phyloP scores from a whole-genome alignment of 1,140 invertebrate species.

The Drosophila fuyamai region DNA sequence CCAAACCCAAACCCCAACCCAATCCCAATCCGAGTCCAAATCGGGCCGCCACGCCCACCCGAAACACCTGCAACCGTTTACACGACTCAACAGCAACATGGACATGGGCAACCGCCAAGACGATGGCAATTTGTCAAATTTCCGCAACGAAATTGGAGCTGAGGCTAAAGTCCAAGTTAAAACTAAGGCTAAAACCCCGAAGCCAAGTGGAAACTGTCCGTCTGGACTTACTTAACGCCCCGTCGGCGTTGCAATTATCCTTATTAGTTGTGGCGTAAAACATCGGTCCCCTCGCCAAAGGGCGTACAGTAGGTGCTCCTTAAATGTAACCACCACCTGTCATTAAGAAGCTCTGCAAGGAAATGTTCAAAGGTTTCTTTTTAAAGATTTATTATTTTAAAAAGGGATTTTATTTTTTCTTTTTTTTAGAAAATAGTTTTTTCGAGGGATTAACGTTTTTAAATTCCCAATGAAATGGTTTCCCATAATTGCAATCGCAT shows the following conservation, averaged over 20 bases:
- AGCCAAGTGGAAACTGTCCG: slow-evolving; percentile 8
- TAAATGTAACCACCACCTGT: background rate
- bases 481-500: too few relatives aligned
- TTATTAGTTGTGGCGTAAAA: slow-evolving; percentile 74
- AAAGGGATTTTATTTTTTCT: too few relatives aligned
- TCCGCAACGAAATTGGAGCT: slow-evolving; percentile 54
- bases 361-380: too few relatives aligned
- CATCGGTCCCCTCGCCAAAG: slow-evolving; percentile 50
- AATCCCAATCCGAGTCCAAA: slow-evolving; percentile 22
- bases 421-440: too few relatives aligned
- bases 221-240: slow-evolving; percentile 67
- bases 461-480: too few relatives aligned
- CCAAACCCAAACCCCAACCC: slow-evolving; percentile 14
- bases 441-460: too few relatives aligned
- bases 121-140: slow-evolving; percentile 81
- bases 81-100: slow-evolving; percentile 60
- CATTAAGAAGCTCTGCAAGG: background rate
- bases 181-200: slow-evolving; percentile 3
- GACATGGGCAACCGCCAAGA: slow-evolving; percentile 26
- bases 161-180: slow-evolving; percentile 34
- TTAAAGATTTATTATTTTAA: background rate
- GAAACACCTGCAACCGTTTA: slow-evolving; percentile 82
- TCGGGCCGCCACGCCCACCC: slow-evolving; percentile 60
- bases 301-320: slow-evolving; percentile 26
- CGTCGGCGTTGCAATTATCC: slow-evolving; percentile 71